phyloP scores from a whole-genome alignment of 2,113 vertebrate genomes.

The Garra rufa region DNA sequence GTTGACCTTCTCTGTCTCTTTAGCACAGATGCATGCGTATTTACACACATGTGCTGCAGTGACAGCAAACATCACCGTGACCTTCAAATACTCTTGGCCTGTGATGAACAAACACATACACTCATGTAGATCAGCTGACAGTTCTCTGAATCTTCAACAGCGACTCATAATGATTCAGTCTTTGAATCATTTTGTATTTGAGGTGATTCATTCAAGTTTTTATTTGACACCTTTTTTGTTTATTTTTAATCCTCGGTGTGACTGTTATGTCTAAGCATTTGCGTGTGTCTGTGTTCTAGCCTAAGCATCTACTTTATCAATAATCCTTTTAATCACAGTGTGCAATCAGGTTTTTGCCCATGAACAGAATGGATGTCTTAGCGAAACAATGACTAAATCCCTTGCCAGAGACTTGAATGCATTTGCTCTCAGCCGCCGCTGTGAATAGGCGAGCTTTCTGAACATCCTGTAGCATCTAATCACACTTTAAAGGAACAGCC shows the following conservation, averaged over 20 bases:
- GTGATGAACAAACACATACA: neutral
- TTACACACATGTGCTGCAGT: neutral
- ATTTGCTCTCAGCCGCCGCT: neutral
- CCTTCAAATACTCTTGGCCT: neutral
- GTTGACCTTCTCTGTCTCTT: slow-evolving; percentile 2
- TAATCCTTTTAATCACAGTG: neutral
- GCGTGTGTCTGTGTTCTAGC: neutral
- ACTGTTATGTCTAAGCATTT: slow-evolving; percentile 15
- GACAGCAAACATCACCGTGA: neutral
- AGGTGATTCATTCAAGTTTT: no score
- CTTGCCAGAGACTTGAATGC: neutral
- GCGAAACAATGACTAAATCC: slow-evolving; percentile 7
- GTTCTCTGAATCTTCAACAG: neutral
- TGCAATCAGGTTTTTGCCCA: slow-evolving; percentile 6
- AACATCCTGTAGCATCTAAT: slow-evolving; percentile 56
- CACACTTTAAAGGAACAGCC: slow-evolving; percentile 52
- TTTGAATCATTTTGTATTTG: neutral
- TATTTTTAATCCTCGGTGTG: neutral
- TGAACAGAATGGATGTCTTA: neutral
- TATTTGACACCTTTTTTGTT: neutral
- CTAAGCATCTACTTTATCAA: neutral
- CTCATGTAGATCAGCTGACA: neutral
- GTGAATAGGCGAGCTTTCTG: neutral
- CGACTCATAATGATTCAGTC: neutral
- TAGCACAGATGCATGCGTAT: neutral